Conservation (phyloP, 2,888 invertebrate species). For the Pandemis heparana region DNA sequence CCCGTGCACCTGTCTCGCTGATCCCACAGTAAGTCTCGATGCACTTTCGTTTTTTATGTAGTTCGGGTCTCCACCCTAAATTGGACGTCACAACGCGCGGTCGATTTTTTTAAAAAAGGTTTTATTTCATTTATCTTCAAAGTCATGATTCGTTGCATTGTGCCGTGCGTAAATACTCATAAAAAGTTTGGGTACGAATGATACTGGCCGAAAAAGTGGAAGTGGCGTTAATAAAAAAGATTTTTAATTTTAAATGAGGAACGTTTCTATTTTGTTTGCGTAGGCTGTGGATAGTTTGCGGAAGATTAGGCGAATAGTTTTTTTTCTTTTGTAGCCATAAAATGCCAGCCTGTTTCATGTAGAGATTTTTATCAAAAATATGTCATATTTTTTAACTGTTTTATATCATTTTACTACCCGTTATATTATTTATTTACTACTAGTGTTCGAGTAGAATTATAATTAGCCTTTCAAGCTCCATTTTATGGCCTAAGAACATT, state of each 20-base stretch:
- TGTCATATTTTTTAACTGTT: slow-evolving; percentile 31
- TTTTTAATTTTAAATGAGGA: slow-evolving; percentile 58
- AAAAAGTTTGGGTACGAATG: slow-evolving; percentile 57
- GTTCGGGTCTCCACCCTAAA: slow-evolving; percentile 65
- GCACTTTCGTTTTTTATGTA: slow-evolving; percentile 77
- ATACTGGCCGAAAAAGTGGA: slow-evolving; percentile 58
- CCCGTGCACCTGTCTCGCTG: slow-evolving; percentile 10
- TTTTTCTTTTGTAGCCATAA: slow-evolving; percentile 28
- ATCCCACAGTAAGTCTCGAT: slow-evolving; percentile 47
- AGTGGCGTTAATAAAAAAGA: slow-evolving; percentile 60
- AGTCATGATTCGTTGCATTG: slow-evolving; percentile 77
- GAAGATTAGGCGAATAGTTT: slow-evolving; percentile 46
- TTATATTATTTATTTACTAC: slow-evolving; percentile 32
- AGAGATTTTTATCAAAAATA: slow-evolving; percentile 31
- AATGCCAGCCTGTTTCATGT: slow-evolving; percentile 15
- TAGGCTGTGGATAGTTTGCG: slow-evolving; percentile 54
- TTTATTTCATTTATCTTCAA: slow-evolving; percentile 76
- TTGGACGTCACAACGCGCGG: slow-evolving; percentile 65
- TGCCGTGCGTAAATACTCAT: slow-evolving; percentile 70
- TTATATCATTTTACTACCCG: slow-evolving; percentile 30
- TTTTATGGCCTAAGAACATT: slow-evolving; percentile 38
- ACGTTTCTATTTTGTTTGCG: slow-evolving; percentile 56
- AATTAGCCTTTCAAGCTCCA: slow-evolving; percentile 23
- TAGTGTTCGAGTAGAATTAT: neutral
- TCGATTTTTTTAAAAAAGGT: slow-evolving; percentile 60